Base-by-base conservation (phyloP, 2,888 invertebrate genomes). In the Eilema depressum region DNA sequence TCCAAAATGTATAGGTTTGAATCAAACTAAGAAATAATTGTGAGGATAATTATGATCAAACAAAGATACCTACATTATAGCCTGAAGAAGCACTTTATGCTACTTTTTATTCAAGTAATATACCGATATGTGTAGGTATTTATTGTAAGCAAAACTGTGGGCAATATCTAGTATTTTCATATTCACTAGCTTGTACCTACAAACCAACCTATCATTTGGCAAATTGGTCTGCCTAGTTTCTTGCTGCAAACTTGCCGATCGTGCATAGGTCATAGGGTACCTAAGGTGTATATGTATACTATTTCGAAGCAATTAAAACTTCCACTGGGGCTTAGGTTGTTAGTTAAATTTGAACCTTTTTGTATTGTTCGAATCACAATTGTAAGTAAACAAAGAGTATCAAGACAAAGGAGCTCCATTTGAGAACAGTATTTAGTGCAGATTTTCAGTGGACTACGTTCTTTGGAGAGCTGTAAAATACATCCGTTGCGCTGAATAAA, bases 221-320 rank as follows among this genome's bases (percentile, higher is more conserved):
- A 41, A 17, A 37, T 37, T 14, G 14, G 37, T 37, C 14, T 33
- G 12, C 33, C 41, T 5, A 47, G 20, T 47, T 47, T 17, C 17
- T 47, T 47, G 20, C 17, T 20, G 17, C 30, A 25, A 80, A 81
- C 73, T 82, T 76, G 71, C 69, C 72, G 71, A 74, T 70, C 65
- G 70, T 33, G 53, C 26, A 75, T 68, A 68, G 74, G 71, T 75
- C 73, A 64, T 47, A 71, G 67, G 23, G 71, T 71, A 53, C 53
- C 53, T 20, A 77, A 81, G 79, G 77, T 83, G 79, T 88, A 84
- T 37, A n/a, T n/a, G n/a, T n/a, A 2, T 89, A 90, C 91, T 91
- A 91, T 90, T 89, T 84, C 83, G 79, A 88, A 90, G 91, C 92
- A 93, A 95, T 94, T 94, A 93, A 94, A 95, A 93, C 92, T 94